phyloP scores from a whole-genome alignment of 2,113 vertebrate genomes.

The Cercopithecus mona region DNA sequence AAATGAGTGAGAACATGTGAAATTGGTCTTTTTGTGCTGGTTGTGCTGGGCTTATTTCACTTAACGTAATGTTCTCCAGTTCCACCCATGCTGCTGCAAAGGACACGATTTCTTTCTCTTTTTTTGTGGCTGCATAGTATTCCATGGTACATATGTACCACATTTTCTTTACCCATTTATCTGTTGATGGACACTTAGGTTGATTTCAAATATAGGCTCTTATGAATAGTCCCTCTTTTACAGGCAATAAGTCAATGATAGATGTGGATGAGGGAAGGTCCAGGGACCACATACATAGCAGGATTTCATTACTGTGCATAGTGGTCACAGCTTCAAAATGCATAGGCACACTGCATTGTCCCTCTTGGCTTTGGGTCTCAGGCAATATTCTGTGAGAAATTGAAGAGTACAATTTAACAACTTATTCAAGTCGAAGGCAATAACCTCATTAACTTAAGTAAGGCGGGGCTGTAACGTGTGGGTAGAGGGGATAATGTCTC shows the following conservation, averaged over 20 bases:
- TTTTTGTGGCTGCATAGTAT: too few relatives aligned
- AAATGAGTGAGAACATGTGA: too few relatives aligned
- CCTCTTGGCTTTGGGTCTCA: too few relatives aligned
- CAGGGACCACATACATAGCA: not conserved
- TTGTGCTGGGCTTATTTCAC: too few relatives aligned
- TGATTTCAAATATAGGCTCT: too few relatives aligned
- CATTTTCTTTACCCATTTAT: too few relatives aligned
- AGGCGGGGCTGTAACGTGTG: rapidly evolving
- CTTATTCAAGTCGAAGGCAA: not conserved
- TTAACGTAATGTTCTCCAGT: too few relatives aligned
- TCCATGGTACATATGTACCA: too few relatives aligned
- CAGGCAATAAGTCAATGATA: not conserved
- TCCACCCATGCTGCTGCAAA: too few relatives aligned
- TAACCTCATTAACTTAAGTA: not conserved
- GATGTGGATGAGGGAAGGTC: not conserved
- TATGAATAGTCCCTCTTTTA: not conserved
- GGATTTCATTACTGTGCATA: rapidly evolving
- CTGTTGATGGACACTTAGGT: too few relatives aligned
- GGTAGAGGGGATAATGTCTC: rapidly evolving
- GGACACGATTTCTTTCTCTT: too few relatives aligned
- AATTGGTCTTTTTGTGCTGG: too few relatives aligned
- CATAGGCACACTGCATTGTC: rapidly evolving
- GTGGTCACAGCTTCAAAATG: not conserved
- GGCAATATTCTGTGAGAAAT: not conserved
- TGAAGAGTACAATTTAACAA: not conserved